Evolutionary conservation across 2,113 vertebrate species (phyloP), one percentile per base, ranked within the genome.

Genomic region (Phoenicopterus ruber): DNA sequence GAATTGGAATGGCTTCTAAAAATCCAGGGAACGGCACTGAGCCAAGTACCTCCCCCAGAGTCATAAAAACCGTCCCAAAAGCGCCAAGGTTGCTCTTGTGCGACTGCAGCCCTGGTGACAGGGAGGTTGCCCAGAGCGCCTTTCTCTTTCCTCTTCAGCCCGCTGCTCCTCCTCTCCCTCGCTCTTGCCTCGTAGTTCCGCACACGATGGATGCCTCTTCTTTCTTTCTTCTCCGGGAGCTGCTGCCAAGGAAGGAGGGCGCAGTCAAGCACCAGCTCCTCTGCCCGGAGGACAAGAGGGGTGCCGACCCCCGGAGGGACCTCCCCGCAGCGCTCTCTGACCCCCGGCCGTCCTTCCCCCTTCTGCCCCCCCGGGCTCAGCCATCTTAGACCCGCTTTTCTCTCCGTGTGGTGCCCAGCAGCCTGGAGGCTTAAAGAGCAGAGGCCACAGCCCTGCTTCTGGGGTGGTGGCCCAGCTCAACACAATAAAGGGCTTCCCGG

Each of bases 301-400:
- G 21, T 16, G 42, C 42, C 21, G 10, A 32, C 42, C 65, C 65
- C 31, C 15, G 7, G 65, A 67, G 65, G 44, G 65, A 67, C 31
- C 42, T 67, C 65, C 42, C 65, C 42, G 7, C 42, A 11, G 65
- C 21, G 19, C 9, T 15, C 5, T 4, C 69, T 4, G 47, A 10
- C 26, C n/a, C n/a, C 26, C 1, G n/a, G n/a, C 52, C 50, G 4
- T 18, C 29, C 70, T 73, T 73, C 38, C 70, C 7, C 50, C 38
- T 21, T 42, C 29, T 44, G 2, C 15, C 65, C 42, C 7, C 18
- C 42, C n/a, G n/a, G n/a, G n/a, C 22, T 57, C 52, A 44, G 52
- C 31, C 1, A 7, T 3, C 12, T 20, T 11, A 34, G 40, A 24
- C 31, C 15, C 21, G 0, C 36, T 4, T 54, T 72, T 54, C 8